Base-by-base conservation (phyloP, 2,888 invertebrate genomes). In the Noctuana brunneofusca region DNA sequence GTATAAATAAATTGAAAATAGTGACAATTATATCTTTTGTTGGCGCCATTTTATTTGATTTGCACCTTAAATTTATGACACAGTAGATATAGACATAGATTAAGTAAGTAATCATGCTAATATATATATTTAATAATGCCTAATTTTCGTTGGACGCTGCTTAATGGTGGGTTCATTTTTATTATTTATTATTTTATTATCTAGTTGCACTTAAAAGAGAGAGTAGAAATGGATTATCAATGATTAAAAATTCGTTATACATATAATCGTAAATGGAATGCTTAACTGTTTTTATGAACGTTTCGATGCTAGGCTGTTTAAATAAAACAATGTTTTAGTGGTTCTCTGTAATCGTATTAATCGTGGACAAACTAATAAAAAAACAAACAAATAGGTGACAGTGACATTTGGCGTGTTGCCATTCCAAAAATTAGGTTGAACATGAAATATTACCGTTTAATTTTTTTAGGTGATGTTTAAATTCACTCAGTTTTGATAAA, bases 191-290 rank as follows among this genome's bases (percentile, higher is more conserved):
- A 27, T 46, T 56, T 59, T 46, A 43, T 50, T 38, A 53, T 32
- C 14, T 82, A 91, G 90, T 75, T 91, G 86, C 86, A 89, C 76
- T 89, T 93, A 77, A 93, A 93, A 90, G 92, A 92, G 71, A 90
- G 85, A 82, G 93, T 93, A 75, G 93, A 93, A 65, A 88, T 86
- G 72, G 93, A 93, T 86, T 93, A 93, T 77, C 89, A 93, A 87
- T 93, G 92, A 93, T 91, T 69, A 69, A 68, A 59, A 59, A 46
- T 22, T 18, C 53, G 32, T 46, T 53, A 59, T 9, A 38, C 38
- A 41, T 32, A 9, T 32, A 9, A 32, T 35, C 3, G 43, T 59
- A 52, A 20, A 4, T 38, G 18, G 14, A 38, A 53, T 53, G 59
- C 59, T 59, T 59, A 53, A 43, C 38, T 58, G 50, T 53, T 59